Evolutionary conservation across 1,140 invertebrate species (phyloP), one percentile per base, ranked within the genome.

Genomic region (Branchinecta lindahli): DNA sequence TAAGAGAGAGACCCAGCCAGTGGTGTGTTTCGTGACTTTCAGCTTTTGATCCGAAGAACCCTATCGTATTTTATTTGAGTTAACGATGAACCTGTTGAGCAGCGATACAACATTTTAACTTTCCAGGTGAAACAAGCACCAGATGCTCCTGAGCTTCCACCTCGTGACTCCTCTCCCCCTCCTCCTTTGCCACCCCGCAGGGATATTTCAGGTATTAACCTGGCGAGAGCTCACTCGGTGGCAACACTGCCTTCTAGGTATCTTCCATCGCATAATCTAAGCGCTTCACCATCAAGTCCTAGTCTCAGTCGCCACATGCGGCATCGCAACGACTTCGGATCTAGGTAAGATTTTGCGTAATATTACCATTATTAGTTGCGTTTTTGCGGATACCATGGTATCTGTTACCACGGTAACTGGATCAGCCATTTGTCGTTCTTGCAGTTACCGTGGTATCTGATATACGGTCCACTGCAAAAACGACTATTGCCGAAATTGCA

Each of bases 181-280:
- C 85, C 85, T 4, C 83, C 83, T 69, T 76, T 86, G 69, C 85
- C 85, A 20, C 85, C 85, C 15, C 78, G 85, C 70, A 76, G 80
- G 44, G 82, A 84, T 68, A 74, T 47, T 74, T 74, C 66, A 67
- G 75, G 68, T 73, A 73, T 45, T 72, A 75, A 66, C 47, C 68
- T 72, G 10, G 46, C 72, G n/a, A 46, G 71, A 44, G 65, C 69
- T n/a, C 72, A 67, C 72, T 73, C 44, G 69, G 73, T 52, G 68
- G 72, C 66, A 71, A 70, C 67, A 72, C 72, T 70, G 66, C 67
- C 46, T 69, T 70, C 33, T 67, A 68, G 21, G 70, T 46, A 69
- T 46, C 72, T 68, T 73, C 75, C 72, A 74, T 73, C 65, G 68
- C 75, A 33, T 73, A 74, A 67, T 73, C 8, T 45, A n/a, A 65